Conservation (phyloP, 2,113 vertebrate species). For the Drymodes brunneopygia region DNA sequence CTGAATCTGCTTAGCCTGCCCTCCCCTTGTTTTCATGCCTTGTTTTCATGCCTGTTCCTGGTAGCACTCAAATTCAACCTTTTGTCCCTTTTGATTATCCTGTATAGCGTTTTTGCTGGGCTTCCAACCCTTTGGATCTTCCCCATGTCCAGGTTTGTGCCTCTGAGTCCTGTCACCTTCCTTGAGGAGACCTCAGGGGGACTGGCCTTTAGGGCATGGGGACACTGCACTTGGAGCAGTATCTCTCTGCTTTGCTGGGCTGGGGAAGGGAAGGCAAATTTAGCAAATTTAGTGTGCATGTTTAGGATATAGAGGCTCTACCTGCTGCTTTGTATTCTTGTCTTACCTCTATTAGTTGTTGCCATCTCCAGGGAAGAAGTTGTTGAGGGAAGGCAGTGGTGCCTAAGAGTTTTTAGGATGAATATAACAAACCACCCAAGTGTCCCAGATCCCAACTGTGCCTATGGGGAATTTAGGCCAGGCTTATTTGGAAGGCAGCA, state of each 20-base stretch:
- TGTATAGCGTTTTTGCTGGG: neutral
- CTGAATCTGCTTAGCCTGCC: neutral
- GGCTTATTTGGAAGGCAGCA: neutral
- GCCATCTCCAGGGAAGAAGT: neutral
- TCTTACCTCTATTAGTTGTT: neutral
- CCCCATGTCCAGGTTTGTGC: neutral
- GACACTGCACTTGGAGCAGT: neutral
- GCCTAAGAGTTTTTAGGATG: neutral
- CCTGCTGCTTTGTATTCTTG: no score
- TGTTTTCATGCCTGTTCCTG: neutral
- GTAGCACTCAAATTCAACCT: neutral
- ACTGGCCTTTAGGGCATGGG: neutral
- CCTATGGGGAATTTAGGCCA: neutral
- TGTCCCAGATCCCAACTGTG: neutral
- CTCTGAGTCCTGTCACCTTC: neutral
- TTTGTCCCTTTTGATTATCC: neutral
- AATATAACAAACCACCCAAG: neutral
- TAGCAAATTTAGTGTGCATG: no score
- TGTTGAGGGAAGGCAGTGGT: neutral
- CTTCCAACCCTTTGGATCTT: neutral
- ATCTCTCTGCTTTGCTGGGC: neutral
- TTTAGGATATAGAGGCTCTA: no score
- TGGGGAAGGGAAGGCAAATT: neutral
- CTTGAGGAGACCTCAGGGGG: neutral
- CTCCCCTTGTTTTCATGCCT: neutral